These are phyloP conservation scores for Baryphthengus martii DNA, from an alignment of 2,113 vertebrate species.

Conservation along the genomic window DNA sequence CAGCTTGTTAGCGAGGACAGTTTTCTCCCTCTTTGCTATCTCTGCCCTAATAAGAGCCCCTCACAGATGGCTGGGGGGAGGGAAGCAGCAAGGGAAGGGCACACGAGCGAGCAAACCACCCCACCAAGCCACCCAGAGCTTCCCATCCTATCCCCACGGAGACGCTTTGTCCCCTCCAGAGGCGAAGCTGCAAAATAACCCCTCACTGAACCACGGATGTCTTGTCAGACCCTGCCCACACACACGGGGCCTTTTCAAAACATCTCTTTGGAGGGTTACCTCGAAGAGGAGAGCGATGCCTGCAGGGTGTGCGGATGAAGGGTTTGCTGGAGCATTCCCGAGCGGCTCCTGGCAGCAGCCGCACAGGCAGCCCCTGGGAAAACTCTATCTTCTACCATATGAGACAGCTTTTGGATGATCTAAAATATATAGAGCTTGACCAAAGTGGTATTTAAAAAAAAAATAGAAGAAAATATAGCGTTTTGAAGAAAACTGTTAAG, in stretches of 20 bases:
- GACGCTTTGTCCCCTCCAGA: background rate
- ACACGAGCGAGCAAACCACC: rapidly evolving
- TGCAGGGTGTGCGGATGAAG: background rate
- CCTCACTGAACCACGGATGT: rapidly evolving
- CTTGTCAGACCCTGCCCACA: background rate
- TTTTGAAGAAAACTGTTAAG: background rate
- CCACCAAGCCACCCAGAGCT: background rate
- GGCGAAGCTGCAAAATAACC: background rate
- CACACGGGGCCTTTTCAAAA: rapidly evolving
- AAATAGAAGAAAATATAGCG: background rate
- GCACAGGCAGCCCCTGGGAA: background rate
- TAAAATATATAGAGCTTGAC: background rate
- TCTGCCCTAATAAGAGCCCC: conserved; percentile 2
- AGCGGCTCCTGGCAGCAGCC: too few species aligned
- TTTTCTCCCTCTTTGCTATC: conserved; percentile 43
- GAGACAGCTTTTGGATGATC: background rate
- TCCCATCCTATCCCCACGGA: too few species aligned
- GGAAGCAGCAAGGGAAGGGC: background rate
- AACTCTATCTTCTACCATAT: background rate
- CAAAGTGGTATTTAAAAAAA: background rate
- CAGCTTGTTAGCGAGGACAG: conserved; percentile 67
- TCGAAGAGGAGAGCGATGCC: background rate
- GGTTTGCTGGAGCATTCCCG: background rate
- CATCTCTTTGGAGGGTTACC: background rate
- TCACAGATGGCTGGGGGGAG: background rate